These are phyloP conservation scores for Ameiurus melas DNA, from an alignment of 2,113 vertebrate genomes.

Conservation along the genomic window DNA sequence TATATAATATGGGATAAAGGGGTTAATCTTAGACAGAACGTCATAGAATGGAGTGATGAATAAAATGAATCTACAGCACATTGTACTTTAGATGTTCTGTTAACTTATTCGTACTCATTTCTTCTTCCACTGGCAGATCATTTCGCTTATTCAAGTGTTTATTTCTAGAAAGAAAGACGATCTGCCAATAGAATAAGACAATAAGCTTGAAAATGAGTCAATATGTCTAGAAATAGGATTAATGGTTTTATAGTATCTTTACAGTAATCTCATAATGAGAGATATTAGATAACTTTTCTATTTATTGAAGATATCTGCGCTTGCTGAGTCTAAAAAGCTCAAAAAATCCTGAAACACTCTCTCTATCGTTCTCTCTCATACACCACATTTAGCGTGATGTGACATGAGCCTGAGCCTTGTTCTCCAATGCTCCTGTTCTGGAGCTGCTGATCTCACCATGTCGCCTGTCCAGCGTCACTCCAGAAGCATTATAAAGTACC, in stretches of 20 bases:
- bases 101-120: background rate
- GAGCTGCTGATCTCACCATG: background rate
- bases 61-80: background rate
- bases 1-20: background rate
- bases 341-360: background rate
- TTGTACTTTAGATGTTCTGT: background rate
- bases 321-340: background rate
- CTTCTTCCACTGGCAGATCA: background rate
- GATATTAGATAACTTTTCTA: background rate
- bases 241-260: background rate
- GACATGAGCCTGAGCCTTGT: background rate
- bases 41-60: background rate
- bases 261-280: background rate
- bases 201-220: background rate
- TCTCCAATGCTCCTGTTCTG: background rate
- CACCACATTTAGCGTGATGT: background rate
- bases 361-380: background rate
- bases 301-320: background rate
- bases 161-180: background rate
- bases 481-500: conserved; percentile 19
- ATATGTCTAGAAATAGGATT: background rate
- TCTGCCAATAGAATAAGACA: background rate
- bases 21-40: background rate
- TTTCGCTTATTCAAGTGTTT: background rate
- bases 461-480: background rate